phyloP scores from a whole-genome alignment of 1,140 invertebrate genomes.

The Drosophila azteca region DNA sequence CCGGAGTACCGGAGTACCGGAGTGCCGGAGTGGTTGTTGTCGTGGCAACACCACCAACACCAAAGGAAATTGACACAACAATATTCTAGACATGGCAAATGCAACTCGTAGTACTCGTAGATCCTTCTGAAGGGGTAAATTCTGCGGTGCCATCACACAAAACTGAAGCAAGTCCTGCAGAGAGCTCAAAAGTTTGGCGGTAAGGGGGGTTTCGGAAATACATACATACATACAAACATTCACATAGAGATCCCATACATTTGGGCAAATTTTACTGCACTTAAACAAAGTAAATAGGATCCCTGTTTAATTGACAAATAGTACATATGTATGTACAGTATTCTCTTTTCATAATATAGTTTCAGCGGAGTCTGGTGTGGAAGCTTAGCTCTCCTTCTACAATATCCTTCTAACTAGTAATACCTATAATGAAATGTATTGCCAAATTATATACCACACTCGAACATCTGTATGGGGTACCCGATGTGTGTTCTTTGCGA shows the following conservation, averaged over 20 bases:
- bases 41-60: constrained; percentile 66
- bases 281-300: background rate
- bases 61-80: constrained; percentile 75
- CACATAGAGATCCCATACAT: background rate
- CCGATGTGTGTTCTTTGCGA: background rate
- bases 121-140: constrained; percentile 14
- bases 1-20: constrained; percentile 2
- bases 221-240: background rate
- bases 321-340: too few relatives aligned
- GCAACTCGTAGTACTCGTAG: constrained; percentile 26
- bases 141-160: constrained; percentile 5
- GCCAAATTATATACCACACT: background rate
- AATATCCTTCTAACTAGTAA: too few relatives aligned
- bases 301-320: background rate
- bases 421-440: too few relatives aligned
- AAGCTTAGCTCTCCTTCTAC: too few relatives aligned
- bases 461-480: background rate
- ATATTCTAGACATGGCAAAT: constrained; percentile 60
- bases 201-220: background rate
- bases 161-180: background rate
- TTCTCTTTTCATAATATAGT: too few relatives aligned
- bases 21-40: constrained; percentile 40
- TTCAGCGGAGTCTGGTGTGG: too few relatives aligned
- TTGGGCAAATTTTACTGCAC: background rate
- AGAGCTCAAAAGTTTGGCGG: background rate